Conservation (phyloP, 2,113 vertebrate species). For the Ceyx margarethae region DNA sequence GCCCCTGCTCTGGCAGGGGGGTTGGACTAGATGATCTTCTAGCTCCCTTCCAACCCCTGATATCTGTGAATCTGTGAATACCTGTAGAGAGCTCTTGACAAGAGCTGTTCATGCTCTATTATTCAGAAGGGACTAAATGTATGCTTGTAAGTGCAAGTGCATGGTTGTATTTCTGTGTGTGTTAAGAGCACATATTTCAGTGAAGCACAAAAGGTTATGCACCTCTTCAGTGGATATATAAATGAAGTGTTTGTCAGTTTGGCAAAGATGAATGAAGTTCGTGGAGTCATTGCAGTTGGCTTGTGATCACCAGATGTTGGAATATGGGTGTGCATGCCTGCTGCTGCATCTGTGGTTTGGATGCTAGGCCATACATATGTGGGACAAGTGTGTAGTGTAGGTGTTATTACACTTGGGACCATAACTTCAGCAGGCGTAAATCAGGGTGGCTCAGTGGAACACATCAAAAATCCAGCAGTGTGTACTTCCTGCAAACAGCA, state of each 20-base stretch:
- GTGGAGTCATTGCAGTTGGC: neutral
- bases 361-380: neutral
- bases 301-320: conserved; percentile 9
- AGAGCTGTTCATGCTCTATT: neutral
- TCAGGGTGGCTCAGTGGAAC: conserved; percentile 16
- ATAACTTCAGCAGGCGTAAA: neutral
- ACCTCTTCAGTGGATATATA: neutral
- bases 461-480: neutral
- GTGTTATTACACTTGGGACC: neutral
- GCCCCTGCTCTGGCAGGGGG: too few species aligned
- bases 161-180: neutral
- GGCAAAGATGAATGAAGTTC: conserved; percentile 22
- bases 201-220: neutral
- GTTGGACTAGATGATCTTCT: too few species aligned
- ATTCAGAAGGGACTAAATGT: neutral
- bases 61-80: neutral
- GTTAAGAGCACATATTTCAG: neutral
- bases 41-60: too few species aligned
- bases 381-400: neutral
- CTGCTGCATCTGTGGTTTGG: conserved; percentile 16
- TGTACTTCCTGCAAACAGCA: neutral
- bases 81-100: neutral
- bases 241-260: conserved; percentile 46
- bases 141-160: neutral
- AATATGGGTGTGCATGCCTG: neutral